Evolutionary conservation across 37 sponge, comb jelly and placozoan species (phyloP).

Genomic region (Hormiphora californensis): DNA sequence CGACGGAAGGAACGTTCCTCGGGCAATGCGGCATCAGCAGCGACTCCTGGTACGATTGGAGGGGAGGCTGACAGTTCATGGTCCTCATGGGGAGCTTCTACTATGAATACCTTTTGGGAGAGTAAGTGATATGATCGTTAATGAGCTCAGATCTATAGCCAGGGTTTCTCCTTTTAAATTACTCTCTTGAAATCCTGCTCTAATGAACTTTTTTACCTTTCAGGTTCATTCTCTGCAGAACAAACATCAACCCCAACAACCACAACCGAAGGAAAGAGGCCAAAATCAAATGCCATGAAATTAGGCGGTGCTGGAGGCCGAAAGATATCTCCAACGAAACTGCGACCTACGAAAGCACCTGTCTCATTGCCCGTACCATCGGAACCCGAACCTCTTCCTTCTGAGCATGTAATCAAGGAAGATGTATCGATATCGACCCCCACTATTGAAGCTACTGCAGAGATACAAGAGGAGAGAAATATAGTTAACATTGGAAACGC

Average conservation of each 20-base stretch:
- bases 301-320: not conserved
- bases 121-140: no score
- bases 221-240: conserved; percentile 2
- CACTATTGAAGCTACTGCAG: no score
- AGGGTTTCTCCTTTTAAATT: no score
- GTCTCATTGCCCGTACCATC: no score
- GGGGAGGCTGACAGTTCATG: conserved; percentile 21
- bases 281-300: conserved; percentile 34
- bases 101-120: conserved; percentile 32
- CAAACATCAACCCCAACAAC: not conserved
- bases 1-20: not conserved
- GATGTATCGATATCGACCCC: no score
- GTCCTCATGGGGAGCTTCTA: conserved; percentile 29
- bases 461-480: no score
- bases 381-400: no score
- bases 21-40: not conserved
- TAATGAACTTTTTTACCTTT: not conserved
- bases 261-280: not conserved
- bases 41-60: not conserved
- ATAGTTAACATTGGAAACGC: no score
- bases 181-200: not conserved
- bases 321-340: no score
- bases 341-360: no score
- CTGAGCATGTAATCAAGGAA: no score
- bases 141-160: no score